Evolutionary conservation across 2,113 vertebrate genomes (phyloP), one percentile per base, ranked within the genome.

Genomic region (Spea bombifrons): DNA sequence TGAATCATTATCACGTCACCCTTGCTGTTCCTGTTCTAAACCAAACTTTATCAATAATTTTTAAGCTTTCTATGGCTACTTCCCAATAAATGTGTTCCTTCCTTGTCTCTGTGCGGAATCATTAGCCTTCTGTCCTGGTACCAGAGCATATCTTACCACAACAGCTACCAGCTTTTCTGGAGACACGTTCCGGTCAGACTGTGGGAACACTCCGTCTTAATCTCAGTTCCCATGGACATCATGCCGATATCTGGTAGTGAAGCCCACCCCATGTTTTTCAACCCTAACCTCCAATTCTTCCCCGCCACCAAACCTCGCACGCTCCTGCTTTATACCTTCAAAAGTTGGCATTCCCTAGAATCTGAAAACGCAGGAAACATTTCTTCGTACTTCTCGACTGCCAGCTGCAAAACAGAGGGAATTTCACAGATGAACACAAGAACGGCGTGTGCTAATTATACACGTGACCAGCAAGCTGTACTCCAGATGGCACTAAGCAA

Each of bases 341-440:
- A 83, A 82, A 99, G 88, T 84, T 99, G 97, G 91, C 97, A 99
- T 86, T 99, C 97, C 89, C 97, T 92, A 49, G 97, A 99, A 84
- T 99, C 97, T 57, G 96, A 94, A 89, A 98, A 99, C 0, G 97
- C 96, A 0, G 97, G 97, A 86, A 99, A 99, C 97, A 99, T 98
- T 86, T 99, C 96, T 80, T 99, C 97, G 0, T 99, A 99, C 68
- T 99, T 99, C 86, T 96, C 97, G 49, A 99, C 88, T 0, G 97
- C 97, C 7, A 99, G 95, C 97, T 99, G 82, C 3, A 87, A 73
- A 45, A 83, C 44, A 79, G 13, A 55, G 5, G 46, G 6, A 16
- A 8, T 65, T 3, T 17, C 50, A 52, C 6, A 52, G 50, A 52
- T 10, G 9, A 52, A 55, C 46, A 64, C 1, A n/a, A 46, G 46